Evolutionary conservation across 2,888 invertebrate genomes (phyloP).

Genomic region (Invenusta paracnida): DNA sequence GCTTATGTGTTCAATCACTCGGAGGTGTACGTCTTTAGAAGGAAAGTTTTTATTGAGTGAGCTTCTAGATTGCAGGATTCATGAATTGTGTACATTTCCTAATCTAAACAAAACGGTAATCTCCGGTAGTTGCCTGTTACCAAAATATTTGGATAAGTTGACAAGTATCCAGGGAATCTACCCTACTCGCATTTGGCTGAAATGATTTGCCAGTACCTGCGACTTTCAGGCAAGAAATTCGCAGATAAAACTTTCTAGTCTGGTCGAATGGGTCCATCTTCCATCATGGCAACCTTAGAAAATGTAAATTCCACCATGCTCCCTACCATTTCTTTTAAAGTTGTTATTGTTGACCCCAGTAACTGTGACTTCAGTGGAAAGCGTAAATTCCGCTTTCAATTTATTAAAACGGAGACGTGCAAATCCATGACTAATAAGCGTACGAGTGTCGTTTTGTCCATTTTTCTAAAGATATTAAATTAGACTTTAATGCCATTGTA

Average conservation of each 20-base stretch:
- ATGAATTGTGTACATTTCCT: constrained; percentile 18
- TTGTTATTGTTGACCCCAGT: constrained; percentile 13
- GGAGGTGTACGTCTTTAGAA: constrained; percentile 6
- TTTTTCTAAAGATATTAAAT: too few species aligned
- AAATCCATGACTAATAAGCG: background rate
- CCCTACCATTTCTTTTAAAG: constrained; percentile 9
- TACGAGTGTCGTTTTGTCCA: too few species aligned
- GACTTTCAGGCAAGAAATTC: background rate
- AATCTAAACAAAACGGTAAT: background rate
- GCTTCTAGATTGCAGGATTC: constrained; percentile 2
- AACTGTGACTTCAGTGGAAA: background rate
- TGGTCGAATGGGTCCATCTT: background rate
- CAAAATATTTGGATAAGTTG: constrained; percentile 16
- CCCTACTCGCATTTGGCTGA: background rate
- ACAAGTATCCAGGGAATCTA: background rate
- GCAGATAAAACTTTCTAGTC: background rate
- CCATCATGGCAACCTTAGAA: background rate
- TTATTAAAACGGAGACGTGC: background rate
- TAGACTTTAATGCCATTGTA: too few species aligned
- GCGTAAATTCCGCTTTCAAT: background rate
- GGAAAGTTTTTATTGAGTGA: background rate
- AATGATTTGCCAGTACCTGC: background rate
- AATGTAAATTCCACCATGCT: background rate
- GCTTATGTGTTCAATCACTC: too few species aligned
- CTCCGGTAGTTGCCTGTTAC: background rate